Conservation (phyloP, 2,888 invertebrate species). For the Dryococelus australis region DNA sequence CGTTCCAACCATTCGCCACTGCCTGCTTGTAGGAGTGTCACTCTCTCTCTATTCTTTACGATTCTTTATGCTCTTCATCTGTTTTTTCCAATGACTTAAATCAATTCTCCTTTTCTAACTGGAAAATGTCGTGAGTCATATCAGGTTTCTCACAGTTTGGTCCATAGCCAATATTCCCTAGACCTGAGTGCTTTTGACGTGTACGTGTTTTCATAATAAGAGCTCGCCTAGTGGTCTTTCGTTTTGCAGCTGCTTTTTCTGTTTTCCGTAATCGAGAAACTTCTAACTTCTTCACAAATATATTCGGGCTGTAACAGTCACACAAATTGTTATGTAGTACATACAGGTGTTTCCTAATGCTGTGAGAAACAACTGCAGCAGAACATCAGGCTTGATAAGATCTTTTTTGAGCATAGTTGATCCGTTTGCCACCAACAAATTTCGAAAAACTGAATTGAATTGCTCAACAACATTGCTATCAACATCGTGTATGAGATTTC, state of each 20-base stretch:
- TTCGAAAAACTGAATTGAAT: background rate
- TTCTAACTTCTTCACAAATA: too few species aligned
- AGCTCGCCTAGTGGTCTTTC: background rate
- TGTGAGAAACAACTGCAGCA: constrained; percentile 11
- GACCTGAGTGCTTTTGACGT: background rate
- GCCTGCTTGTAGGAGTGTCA: background rate
- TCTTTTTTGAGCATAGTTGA: background rate
- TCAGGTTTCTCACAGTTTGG: background rate
- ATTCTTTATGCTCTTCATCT: background rate
- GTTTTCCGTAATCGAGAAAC: background rate
- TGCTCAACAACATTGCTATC: background rate
- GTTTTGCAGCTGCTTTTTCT: background rate
- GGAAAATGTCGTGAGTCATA: background rate
- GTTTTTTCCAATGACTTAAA: background rate
- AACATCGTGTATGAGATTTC: background rate
- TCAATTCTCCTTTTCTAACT: background rate
- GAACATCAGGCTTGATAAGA: background rate
- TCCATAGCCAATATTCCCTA: background rate
- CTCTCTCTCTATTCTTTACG: background rate
- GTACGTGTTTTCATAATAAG: background rate
- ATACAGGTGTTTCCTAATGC: background rate
- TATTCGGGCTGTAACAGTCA: background rate
- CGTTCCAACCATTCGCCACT: background rate
- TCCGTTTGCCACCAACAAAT: background rate
- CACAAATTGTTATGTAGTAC: background rate